phyloP scores from a whole-genome alignment of 2,797 vertebrate species.

The Phyllotis vaccarum region DNA sequence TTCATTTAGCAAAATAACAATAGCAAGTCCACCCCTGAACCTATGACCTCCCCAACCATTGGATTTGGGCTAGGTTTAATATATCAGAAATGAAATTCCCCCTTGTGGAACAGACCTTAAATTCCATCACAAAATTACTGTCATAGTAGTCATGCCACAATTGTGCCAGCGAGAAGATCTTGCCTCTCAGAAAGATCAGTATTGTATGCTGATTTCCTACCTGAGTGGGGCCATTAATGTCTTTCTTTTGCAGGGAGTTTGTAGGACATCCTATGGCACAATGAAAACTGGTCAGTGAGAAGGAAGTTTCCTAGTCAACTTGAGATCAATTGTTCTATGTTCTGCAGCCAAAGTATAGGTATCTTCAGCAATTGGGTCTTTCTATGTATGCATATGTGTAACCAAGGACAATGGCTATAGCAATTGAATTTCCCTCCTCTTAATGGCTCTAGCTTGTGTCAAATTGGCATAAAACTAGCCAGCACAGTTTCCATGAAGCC shows the following conservation, averaged over 20 bases:
- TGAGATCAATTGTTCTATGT: not conserved
- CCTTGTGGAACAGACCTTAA: not conserved
- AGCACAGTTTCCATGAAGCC: not conserved
- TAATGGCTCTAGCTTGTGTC: not conserved
- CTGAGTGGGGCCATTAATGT: not conserved
- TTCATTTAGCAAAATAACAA: not conserved
- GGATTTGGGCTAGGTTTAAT: not conserved
- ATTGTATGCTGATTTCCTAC: not conserved
- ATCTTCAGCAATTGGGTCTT: slow-evolving; percentile 15
- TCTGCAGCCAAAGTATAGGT: not conserved
- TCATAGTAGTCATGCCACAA: not conserved
- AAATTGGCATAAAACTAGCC: not conserved
- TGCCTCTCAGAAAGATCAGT: not conserved
- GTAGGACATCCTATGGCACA: not conserved
- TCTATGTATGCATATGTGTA: not conserved
- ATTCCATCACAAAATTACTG: not conserved
- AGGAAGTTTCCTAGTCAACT: not conserved
- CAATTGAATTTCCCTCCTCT: not conserved
- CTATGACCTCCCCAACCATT: not conserved
- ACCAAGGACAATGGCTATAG: not conserved
- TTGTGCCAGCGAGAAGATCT: not conserved
- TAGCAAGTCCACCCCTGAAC: not conserved
- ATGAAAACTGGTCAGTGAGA: not conserved
- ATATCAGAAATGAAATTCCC: not conserved
- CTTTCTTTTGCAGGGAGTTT: not conserved